These are phyloP conservation scores for Paracentrotus lividus DNA, from an alignment of 53 echinoderm and acorn worm species.

Conservation along the genomic window DNA sequence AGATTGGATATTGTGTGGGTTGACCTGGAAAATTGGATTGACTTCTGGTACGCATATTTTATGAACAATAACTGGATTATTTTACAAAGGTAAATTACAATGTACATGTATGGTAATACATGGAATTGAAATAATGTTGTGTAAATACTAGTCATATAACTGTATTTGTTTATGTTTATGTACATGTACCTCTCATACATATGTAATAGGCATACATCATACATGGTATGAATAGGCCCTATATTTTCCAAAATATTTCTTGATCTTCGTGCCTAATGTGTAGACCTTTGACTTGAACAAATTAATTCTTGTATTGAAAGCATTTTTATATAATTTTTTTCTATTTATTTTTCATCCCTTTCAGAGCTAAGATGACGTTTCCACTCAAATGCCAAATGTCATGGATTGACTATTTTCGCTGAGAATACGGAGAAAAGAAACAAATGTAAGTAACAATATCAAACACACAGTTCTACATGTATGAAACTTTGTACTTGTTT, in stretches of 20 bases:
- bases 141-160: too few species aligned
- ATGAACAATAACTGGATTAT: not conserved
- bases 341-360: not conserved
- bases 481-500: too few species aligned
- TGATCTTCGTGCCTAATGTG: too few species aligned
- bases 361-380: conserved; percentile 1
- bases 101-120: not conserved
- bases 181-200: not conserved
- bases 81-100: not conserved
- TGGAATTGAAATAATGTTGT: too few species aligned
- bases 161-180: not conserved
- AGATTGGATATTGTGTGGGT: not conserved
- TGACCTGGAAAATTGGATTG: not conserved
- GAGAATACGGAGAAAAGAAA: not conserved
- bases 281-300: too few species aligned
- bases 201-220: too few species aligned
- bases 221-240: too few species aligned
- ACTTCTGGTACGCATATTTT: too few species aligned
- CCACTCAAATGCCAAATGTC: not conserved
- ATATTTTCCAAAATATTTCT: too few species aligned
- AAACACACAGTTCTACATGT: too few species aligned
- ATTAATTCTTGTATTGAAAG: too few species aligned
- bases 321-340: not conserved
- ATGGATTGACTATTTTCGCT: conserved; percentile 2
- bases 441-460: conserved; percentile 10